Percentiles rank a stretch among this genome's conserved stretches.
phyloP scores from a whole-genome alignment of 2,888 invertebrate species.

The Brassicogethes aeneus region DNA sequence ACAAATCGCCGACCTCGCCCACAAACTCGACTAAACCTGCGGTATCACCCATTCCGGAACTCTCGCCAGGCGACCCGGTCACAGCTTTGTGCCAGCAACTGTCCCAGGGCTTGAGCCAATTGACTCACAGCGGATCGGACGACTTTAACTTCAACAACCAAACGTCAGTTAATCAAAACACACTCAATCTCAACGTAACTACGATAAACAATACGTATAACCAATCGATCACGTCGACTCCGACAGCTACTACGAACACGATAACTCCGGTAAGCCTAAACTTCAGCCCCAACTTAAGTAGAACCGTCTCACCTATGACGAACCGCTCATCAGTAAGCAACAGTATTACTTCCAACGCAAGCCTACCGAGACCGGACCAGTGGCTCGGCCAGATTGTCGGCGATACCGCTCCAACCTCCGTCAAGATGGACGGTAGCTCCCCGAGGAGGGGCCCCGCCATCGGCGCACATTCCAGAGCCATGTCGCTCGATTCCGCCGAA shows the following conservation, averaged over 20 bases:
- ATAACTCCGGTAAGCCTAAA: slow-evolving; percentile 28
- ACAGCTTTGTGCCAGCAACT: slow-evolving; percentile 69
- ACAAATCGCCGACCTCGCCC: slow-evolving; percentile 29
- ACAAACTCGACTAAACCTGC: slow-evolving; percentile 34
- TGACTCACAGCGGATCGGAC: slow-evolving; percentile 51
- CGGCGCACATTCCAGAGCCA: slow-evolving; percentile 43
- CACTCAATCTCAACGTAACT: slow-evolving; percentile 35
- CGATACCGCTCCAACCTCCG: slow-evolving; percentile 41
- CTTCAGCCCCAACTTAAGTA: slow-evolving; percentile 23
- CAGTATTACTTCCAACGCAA: slow-evolving; percentile 20
- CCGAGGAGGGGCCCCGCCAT: slow-evolving; percentile 48
- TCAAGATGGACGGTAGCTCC: slow-evolving; percentile 36
- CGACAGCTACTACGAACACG: slow-evolving; percentile 20
- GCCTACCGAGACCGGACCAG: slow-evolving; percentile 70
- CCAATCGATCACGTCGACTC: slow-evolving; percentile 27
- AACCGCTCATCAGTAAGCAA: slow-evolving; percentile 14
- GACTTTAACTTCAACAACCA: slow-evolving; percentile 50
- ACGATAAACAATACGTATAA: slow-evolving; percentile 33
- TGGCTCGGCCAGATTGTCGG: slow-evolving; percentile 70
- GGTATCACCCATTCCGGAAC: slow-evolving; percentile 72
- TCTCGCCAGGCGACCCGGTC: slow-evolving; percentile 59
- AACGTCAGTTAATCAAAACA: slow-evolving; percentile 48
- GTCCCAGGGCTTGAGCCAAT: slow-evolving; percentile 56
- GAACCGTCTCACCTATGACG: slow-evolving; percentile 9
- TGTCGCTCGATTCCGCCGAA: slow-evolving; percentile 45